Evolutionary conservation across 2,797 vertebrate genomes (phyloP).

Genomic region (Sebastes iracundus): DNA sequence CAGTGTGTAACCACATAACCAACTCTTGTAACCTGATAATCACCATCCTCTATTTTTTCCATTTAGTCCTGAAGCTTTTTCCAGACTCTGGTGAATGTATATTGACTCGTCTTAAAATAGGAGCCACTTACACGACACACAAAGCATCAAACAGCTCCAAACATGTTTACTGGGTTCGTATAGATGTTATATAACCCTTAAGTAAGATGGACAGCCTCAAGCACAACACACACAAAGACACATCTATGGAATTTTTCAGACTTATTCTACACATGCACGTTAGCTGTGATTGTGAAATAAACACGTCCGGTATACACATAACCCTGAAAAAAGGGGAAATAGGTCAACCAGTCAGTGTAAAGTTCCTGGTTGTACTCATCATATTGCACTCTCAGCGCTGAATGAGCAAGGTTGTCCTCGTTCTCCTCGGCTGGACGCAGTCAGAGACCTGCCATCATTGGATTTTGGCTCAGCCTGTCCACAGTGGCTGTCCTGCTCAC

Average conservation of each 20-base stretch:
- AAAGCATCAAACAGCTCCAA: background rate
- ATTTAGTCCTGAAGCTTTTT: background rate
- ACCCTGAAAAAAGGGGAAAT: background rate
- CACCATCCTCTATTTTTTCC: background rate
- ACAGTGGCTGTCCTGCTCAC: slow-evolving; percentile 6
- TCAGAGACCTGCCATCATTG: slow-evolving; percentile 27
- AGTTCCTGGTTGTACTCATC: background rate
- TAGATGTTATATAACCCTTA: slow-evolving; percentile 8
- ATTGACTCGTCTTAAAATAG: background rate
- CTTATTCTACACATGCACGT: background rate
- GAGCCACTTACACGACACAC: slow-evolving; percentile 7
- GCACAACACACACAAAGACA: background rate
- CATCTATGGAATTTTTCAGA: background rate
- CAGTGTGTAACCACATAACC: background rate
- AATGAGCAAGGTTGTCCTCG: background rate
- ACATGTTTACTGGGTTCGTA: background rate
- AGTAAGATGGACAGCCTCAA: background rate
- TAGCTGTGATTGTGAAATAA: background rate
- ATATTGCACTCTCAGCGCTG: slow-evolving; percentile 10
- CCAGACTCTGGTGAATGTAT: background rate
- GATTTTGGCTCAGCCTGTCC: slow-evolving; percentile 30
- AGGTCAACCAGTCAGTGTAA: background rate
- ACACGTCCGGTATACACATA: background rate
- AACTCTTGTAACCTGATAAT: background rate
- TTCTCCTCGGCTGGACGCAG: background rate